A percentile compares a stretch with the other conserved stretches of the same genome.
These are phyloP conservation scores for Drosophila mauritiana DNA, from an alignment of 1,140 invertebrate species.

Conservation along the genomic window DNA sequence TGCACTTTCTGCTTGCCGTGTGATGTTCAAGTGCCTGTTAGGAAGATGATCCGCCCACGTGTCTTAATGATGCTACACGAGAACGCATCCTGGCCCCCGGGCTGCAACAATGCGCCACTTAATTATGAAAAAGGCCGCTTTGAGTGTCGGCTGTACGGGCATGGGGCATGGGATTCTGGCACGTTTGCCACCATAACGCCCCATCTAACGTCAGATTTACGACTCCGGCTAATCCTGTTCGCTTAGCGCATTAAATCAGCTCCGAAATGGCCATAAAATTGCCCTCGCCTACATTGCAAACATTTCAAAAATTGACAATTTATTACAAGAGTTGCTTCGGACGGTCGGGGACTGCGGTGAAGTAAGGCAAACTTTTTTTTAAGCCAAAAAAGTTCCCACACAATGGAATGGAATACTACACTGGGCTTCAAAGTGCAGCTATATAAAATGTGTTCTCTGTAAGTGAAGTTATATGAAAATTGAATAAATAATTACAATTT, in stretches of 20 bases:
- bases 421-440: not conserved
- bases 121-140: constrained; percentile 75
- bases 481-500: too few species aligned
- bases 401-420: not conserved
- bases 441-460: too few species aligned
- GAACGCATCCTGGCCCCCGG: constrained; percentile 3
- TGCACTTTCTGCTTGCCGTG: constrained; percentile 71
- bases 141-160: constrained; percentile 36
- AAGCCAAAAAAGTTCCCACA: not conserved
- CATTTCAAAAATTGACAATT: constrained; percentile 79
- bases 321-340: constrained; percentile 47
- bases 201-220: constrained; percentile 58
- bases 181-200: constrained; percentile 41
- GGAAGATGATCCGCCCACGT: constrained; percentile 66
- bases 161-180: constrained; percentile 7
- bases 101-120: constrained; percentile 65
- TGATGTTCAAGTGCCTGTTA: constrained; percentile 80
- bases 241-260: constrained; percentile 76
- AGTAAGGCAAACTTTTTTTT: constrained; percentile 24
- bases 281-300: constrained; percentile 55
- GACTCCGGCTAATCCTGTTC: constrained; percentile 65
- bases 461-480: too few species aligned
- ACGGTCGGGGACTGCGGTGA: not conserved
- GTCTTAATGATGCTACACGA: constrained; percentile 76
- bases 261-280: constrained; percentile 77